Evolutionary conservation across 92 coral and sea anemone genomes (phyloP).

Genomic region (Epizoanthus illoricatus): DNA sequence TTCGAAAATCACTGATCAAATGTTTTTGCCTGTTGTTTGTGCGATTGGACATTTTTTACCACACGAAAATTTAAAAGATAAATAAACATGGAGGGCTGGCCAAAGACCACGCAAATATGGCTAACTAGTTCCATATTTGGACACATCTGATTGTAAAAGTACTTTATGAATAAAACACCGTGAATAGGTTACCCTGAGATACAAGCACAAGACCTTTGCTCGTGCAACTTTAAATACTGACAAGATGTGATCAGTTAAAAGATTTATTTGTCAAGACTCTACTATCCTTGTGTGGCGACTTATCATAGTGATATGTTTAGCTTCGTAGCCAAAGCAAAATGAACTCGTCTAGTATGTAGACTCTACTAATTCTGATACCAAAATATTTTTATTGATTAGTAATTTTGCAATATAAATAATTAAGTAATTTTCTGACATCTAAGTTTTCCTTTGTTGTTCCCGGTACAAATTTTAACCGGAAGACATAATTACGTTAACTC

Average conservation of each 20-base stretch:
- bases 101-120: background rate
- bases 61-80: background rate
- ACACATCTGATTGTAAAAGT: background rate
- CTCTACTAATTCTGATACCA: too few species aligned
- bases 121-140: background rate
- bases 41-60: background rate
- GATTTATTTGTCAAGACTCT: background rate
- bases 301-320: background rate
- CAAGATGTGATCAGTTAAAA: background rate
- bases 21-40: background rate
- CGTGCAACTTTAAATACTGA: slow-evolving; percentile 9
- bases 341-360: background rate
- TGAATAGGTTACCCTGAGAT: background rate
- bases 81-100: background rate
- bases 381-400: background rate
- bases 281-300: background rate
- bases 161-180: background rate
- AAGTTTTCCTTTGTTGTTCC: background rate
- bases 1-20: background rate
- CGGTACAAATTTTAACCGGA: background rate
- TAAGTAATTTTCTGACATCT: background rate
- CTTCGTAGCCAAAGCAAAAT: background rate
- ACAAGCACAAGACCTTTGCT: background rate
- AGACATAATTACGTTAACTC: background rate
- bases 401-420: background rate